Conservation (phyloP, 2,888 invertebrate genomes). For the Sphaeridia pumilis region DNA sequence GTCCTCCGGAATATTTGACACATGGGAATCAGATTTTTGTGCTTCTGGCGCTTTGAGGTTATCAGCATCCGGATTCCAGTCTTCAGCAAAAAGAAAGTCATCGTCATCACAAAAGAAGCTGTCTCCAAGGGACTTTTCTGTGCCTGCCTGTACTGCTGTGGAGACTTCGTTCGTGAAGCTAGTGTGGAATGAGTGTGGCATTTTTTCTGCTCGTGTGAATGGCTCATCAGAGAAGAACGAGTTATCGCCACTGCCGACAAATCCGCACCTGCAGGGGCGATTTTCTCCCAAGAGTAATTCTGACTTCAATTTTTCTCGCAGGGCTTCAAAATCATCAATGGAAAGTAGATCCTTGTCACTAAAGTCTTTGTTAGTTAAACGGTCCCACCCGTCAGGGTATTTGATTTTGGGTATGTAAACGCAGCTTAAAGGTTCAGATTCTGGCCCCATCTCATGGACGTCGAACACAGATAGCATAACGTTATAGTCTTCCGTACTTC, state of each 20-base stretch:
- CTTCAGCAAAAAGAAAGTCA: too few relatives aligned
- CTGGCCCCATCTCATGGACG: not conserved
- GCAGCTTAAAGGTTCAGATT: conserved; percentile 3
- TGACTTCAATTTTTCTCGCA: conserved; percentile 4
- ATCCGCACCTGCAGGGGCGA: not conserved
- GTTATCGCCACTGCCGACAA: not conserved
- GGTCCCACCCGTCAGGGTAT: conserved; percentile 1
- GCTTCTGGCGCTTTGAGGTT: too few relatives aligned
- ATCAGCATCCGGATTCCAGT: too few relatives aligned
- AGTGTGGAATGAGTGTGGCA: too few relatives aligned
- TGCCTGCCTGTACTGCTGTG: too few relatives aligned
- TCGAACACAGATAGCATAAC: conserved; percentile 3
- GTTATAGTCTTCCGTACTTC: conserved; percentile 12
- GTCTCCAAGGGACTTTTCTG: too few relatives aligned
- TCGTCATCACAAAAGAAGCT: too few relatives aligned
- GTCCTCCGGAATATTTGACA: too few relatives aligned
- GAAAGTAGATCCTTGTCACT: not conserved
- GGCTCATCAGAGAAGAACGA: too few relatives aligned
- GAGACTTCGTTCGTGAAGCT: too few relatives aligned
- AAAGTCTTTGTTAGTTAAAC: not conserved
- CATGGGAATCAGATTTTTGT: too few relatives aligned
- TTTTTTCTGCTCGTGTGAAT: too few relatives aligned
- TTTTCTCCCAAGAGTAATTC: not conserved
- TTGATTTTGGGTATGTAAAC: conserved; percentile 1
- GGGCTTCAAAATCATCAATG: not conserved